phyloP scores from a whole-genome alignment of 2,797 vertebrate species.

The Ibycter americanus region DNA sequence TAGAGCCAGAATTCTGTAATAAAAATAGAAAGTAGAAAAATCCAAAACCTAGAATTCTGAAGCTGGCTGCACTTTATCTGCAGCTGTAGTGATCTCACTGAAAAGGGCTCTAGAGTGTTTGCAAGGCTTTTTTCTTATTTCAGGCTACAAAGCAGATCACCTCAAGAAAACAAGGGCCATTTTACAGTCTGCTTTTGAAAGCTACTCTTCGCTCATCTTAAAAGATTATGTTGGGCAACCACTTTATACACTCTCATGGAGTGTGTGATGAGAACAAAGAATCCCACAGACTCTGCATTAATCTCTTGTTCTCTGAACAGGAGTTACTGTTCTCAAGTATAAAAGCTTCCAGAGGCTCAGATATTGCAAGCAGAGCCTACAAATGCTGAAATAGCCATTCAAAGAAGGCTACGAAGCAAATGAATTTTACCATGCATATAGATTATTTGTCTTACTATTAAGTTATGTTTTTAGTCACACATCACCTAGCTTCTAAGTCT shows the following conservation, averaged over 20 bases:
- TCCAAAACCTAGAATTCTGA: background rate
- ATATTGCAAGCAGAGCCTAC: background rate
- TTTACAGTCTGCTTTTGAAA: background rate
- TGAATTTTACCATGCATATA: background rate
- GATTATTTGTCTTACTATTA: background rate
- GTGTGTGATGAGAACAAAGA: background rate
- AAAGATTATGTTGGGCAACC: background rate
- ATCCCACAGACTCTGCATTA: background rate
- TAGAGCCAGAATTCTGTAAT: background rate
- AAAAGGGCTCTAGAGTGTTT: background rate
- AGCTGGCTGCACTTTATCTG: background rate
- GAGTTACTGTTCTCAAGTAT: background rate
- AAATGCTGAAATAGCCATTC: background rate
- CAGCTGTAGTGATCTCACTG: background rate
- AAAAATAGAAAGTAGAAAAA: constrained; percentile 16
- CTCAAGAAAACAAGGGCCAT: background rate
- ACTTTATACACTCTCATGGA: background rate
- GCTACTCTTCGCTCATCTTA: background rate
- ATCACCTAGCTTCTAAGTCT: background rate
- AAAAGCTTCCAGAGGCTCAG: background rate
- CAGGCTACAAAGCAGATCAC: background rate
- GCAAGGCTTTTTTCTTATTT: background rate
- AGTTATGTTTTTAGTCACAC: background rate
- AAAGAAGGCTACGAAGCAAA: background rate
- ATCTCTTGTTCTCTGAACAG: background rate